These are phyloP conservation scores for Crepidodera aurea DNA, from an alignment of 2,888 invertebrate genomes.

Conservation along the genomic window DNA sequence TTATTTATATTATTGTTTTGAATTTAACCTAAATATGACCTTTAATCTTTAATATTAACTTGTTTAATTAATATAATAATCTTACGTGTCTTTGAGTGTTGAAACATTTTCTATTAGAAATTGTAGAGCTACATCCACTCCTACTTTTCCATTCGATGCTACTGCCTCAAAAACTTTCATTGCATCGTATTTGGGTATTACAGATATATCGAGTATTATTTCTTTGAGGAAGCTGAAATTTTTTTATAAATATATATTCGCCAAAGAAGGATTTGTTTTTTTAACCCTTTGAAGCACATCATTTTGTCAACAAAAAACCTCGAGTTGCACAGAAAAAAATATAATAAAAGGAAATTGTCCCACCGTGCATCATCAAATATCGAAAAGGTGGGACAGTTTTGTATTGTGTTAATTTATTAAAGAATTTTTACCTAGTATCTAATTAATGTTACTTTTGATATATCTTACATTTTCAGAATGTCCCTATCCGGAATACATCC, in stretches of 20 bases:
- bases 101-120: conserved; percentile 2
- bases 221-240: conserved; percentile 13
- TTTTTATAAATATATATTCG: neutral
- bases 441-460: too few relatives aligned
- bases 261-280: too few relatives aligned
- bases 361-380: too few relatives aligned
- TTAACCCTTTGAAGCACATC: too few relatives aligned
- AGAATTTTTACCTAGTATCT: too few relatives aligned
- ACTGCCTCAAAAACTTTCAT: conserved; percentile 13
- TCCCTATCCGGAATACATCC: conserved; percentile 12
- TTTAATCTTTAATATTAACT: neutral
- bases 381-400: too few relatives aligned
- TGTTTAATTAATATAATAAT: neutral
- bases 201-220: conserved; percentile 9
- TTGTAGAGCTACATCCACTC: conserved; percentile 2
- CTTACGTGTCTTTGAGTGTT: neutral
- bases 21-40: too few relatives aligned
- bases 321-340: too few relatives aligned
- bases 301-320: too few relatives aligned
- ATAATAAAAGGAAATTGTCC: too few relatives aligned
- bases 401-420: too few relatives aligned
- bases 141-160: neutral
- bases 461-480: conserved; percentile 1
- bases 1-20: too few relatives aligned
- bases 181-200: conserved; percentile 13